Evolutionary conservation across 1,140 invertebrate species (phyloP).

Genomic region (Gonatopus flavifemur): DNA sequence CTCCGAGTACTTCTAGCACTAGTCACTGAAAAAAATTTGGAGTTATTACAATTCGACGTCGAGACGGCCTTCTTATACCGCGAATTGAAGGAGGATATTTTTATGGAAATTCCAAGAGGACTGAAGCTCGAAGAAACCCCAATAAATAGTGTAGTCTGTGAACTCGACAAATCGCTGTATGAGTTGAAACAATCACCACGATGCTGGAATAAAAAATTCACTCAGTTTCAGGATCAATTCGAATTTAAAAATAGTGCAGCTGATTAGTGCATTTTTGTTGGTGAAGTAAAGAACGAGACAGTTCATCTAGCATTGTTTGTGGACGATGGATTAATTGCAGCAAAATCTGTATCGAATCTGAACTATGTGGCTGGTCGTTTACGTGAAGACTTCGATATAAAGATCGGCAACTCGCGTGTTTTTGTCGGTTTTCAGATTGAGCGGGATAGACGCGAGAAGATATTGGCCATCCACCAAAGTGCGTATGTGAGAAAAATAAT

Average conservation of each 20-base stretch:
- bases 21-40: background rate
- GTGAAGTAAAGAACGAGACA: background rate
- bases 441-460: constrained; percentile 1
- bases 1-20: background rate
- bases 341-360: background rate
- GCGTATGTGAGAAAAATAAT: constrained; percentile 34
- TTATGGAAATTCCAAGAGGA: background rate
- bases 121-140: background rate
- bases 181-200: background rate
- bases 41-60: background rate
- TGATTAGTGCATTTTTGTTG: background rate
- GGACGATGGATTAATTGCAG: background rate
- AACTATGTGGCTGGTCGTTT: background rate
- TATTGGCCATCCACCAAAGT: constrained; percentile 29
- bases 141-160: background rate
- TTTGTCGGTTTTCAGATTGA: constrained; percentile 1
- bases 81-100: background rate
- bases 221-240: background rate
- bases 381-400: background rate
- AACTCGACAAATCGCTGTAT: background rate
- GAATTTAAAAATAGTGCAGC: background rate
- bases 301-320: background rate
- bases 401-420: background rate
- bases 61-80: background rate
- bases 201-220: background rate